Percentiles rank a stretch among this genome's conserved stretches.
Evolutionary conservation across 2,113 vertebrate species (phyloP).

Genomic region (Anser brachyrhynchus): DNA sequence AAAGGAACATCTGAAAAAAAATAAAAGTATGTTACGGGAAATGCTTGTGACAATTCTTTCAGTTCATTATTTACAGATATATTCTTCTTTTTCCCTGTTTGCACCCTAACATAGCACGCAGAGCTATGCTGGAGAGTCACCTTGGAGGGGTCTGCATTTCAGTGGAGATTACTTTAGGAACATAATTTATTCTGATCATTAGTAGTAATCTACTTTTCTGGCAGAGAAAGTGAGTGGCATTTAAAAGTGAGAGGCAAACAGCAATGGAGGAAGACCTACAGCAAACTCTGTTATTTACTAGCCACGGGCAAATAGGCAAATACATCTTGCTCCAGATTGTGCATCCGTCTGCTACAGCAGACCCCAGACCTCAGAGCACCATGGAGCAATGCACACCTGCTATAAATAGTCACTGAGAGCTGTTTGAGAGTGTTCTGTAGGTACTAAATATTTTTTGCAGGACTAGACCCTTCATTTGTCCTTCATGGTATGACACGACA

Average conservation of each 20-base stretch:
- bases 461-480: not conserved
- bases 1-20: not conserved
- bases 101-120: not conserved
- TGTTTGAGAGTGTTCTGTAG: not conserved
- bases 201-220: not conserved
- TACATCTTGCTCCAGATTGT: not conserved
- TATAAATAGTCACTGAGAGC: not conserved
- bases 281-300: not conserved
- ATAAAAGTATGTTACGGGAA: not conserved
- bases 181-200: not conserved
- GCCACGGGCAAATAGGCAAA: not conserved
- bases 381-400: not conserved
- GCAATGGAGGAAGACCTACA: not conserved
- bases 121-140: not conserved
- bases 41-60: rapidly evolving
- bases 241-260: not conserved
- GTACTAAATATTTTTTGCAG: not conserved
- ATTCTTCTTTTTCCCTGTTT: not conserved
- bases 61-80: not conserved
- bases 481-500: not conserved
- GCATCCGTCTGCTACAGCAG: not conserved
- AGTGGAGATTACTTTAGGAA: not conserved
- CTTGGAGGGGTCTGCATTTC: not conserved
- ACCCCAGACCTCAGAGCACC: not conserved
- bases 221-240: not conserved